Percentiles rank a stretch among this genome's conserved stretches.
Evolutionary conservation across 2,797 vertebrate species (phyloP).

Genomic region (Helostoma temminkii): DNA sequence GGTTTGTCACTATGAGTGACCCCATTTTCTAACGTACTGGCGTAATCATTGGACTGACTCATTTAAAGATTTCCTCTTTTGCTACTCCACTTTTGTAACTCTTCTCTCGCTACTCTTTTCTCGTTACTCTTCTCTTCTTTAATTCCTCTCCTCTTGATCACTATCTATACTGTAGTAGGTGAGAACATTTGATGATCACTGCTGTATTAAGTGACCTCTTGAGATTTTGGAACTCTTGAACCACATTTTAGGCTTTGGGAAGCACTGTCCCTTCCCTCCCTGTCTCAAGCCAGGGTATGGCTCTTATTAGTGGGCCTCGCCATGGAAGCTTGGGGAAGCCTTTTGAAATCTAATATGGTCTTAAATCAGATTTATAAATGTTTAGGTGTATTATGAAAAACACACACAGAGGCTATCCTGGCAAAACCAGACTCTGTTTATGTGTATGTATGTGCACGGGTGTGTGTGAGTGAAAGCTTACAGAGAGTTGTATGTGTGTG

Average conservation of each 20-base stretch:
- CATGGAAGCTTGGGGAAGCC: conserved; percentile 76
- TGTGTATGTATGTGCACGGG: conserved; percentile 37
- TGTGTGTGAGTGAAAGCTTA: conserved; percentile 3
- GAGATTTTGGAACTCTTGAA: conserved; percentile 36
- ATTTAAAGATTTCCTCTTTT: background rate
- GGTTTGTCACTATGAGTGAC: background rate
- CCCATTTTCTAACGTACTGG: too few relatives aligned
- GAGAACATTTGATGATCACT: conserved; percentile 31
- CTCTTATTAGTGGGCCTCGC: conserved; percentile 83
- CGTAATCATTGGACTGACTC: background rate
- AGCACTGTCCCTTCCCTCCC: conserved; percentile 36
- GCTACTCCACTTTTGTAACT: background rate
- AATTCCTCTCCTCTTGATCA: conserved; percentile 26
- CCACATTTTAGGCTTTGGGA: conserved; percentile 39
- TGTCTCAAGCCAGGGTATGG: conserved; percentile 74
- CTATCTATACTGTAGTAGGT: conserved; percentile 1
- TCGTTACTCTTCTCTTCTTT: conserved; percentile 8
- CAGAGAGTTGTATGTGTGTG: background rate
- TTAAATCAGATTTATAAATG: conserved; percentile 91
- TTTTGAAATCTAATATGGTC: conserved; percentile 88
- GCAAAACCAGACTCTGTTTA: conserved; percentile 62
- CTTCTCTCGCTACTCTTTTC: background rate
- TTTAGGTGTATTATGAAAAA: conserved; percentile 88
- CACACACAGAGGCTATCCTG: conserved; percentile 70
- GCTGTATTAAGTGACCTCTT: conserved; percentile 22